phyloP scores from a whole-genome alignment of 2,888 invertebrate genomes.

The Callimorpha dominula region DNA sequence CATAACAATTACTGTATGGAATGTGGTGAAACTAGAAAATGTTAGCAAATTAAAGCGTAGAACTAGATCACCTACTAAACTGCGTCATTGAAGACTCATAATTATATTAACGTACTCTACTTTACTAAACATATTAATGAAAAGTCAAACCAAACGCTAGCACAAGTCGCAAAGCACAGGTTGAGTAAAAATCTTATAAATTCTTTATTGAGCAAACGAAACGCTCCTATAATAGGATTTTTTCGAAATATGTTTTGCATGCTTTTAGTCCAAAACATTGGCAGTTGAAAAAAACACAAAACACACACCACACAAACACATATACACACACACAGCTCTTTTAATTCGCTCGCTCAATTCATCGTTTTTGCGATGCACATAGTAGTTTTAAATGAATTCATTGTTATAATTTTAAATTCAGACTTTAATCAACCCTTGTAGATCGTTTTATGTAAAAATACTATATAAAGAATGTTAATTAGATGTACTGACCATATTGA shows the following conservation, averaged over 20 bases:
- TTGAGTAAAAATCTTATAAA: background rate
- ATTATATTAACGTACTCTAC: background rate
- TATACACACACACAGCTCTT: background rate
- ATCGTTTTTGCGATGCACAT: too few species aligned
- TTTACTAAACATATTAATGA: background rate
- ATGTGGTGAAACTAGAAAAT: slow-evolving; percentile 79
- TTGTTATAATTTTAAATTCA: background rate
- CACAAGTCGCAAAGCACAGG: background rate
- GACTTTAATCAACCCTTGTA: background rate
- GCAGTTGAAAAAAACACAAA: too few species aligned
- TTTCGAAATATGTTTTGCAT: background rate
- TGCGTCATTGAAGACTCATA: slow-evolving; percentile 43
- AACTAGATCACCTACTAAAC: slow-evolving; percentile 62
- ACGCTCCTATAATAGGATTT: background rate
- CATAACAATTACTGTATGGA: slow-evolving; percentile 73
- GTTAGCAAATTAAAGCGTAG: slow-evolving; percentile 67
- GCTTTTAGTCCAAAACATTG: background rate
- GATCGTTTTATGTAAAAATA: background rate
- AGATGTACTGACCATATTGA: slow-evolving; percentile 81
- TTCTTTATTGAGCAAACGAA: background rate
- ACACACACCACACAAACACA: too few species aligned
- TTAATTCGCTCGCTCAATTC: background rate
- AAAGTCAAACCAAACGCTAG: slow-evolving; percentile 4
- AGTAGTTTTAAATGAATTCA: background rate
- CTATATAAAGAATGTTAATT: background rate